Percentiles rank a stretch among this genome's conserved stretches.
Evolutionary conservation across 1,140 invertebrate species (phyloP).

Genomic region (Galendromus occidentalis): DNA sequence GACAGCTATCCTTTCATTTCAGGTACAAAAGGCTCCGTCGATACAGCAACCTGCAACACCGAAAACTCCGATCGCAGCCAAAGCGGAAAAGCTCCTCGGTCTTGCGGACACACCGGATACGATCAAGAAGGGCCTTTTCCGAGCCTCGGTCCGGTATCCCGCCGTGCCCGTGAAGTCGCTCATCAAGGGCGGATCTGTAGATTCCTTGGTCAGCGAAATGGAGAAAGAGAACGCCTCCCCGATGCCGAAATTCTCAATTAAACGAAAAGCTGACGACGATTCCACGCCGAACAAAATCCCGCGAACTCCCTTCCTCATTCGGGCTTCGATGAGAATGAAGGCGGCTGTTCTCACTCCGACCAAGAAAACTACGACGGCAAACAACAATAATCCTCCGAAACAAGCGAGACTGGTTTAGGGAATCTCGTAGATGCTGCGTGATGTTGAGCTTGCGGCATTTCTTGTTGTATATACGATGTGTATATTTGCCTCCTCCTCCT

Average conservation of each 20-base stretch:
- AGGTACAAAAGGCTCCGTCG: neutral
- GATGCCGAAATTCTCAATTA: neutral
- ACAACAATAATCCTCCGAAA: neutral
- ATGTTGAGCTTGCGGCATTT: neutral
- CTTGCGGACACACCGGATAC: neutral
- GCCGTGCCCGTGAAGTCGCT: neutral
- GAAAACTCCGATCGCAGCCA: neutral
- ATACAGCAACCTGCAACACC: constrained; percentile 5
- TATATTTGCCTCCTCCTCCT: neutral
- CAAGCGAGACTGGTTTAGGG: neutral
- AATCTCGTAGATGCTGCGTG: neutral
- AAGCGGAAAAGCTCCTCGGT: constrained; percentile 1
- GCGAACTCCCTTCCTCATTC: neutral
- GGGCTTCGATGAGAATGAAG: constrained; percentile 5
- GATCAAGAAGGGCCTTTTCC: neutral
- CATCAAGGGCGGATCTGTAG: neutral
- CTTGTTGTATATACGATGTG: neutral
- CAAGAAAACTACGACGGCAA: neutral
- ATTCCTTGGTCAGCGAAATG: neutral
- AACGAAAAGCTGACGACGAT: neutral
- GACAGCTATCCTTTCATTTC: neutral
- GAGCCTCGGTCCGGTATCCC: neutral
- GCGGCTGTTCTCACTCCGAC: constrained; percentile 7
- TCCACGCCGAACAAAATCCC: neutral
- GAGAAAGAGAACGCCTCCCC: constrained; percentile 2